Percentiles rank a stretch among this genome's conserved stretches.
phyloP scores from a whole-genome alignment of 2,113 vertebrate genomes.

The Pollachius pollachius region DNA sequence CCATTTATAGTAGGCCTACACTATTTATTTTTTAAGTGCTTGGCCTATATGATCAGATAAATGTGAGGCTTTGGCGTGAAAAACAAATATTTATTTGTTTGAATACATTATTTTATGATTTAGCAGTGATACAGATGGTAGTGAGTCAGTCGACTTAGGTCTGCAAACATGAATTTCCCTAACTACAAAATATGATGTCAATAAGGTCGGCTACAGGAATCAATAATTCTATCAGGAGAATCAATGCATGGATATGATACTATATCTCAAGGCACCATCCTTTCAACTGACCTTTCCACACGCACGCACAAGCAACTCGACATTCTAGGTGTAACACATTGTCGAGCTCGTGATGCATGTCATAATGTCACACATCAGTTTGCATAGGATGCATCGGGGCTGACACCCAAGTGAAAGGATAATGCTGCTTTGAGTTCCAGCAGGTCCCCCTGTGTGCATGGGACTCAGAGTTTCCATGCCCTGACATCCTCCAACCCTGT shows the following conservation, averaged over 20 bases:
- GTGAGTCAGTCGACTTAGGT: too few species aligned
- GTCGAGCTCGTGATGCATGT: too few species aligned
- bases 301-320: too few species aligned
- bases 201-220: too few species aligned
- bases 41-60: neutral
- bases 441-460: slow-evolving; percentile 14
- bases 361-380: slow-evolving; percentile 19
- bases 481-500: slow-evolving; percentile 12
- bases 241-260: too few species aligned
- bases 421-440: slow-evolving; percentile 33
- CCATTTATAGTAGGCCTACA: neutral
- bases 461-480: slow-evolving; percentile 30
- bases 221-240: too few species aligned
- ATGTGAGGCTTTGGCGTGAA: neutral
- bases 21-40: neutral
- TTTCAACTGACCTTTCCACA: too few species aligned
- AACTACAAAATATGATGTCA: too few species aligned
- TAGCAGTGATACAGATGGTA: too few species aligned
- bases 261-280: too few species aligned
- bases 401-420: slow-evolving; percentile 38
- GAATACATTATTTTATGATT: neutral
- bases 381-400: slow-evolving; percentile 33
- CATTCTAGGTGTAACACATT: too few species aligned
- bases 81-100: neutral
- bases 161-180: too few species aligned